Evolutionary conservation across 2,888 invertebrate species (phyloP).

Genomic region (Andrena praecox): DNA sequence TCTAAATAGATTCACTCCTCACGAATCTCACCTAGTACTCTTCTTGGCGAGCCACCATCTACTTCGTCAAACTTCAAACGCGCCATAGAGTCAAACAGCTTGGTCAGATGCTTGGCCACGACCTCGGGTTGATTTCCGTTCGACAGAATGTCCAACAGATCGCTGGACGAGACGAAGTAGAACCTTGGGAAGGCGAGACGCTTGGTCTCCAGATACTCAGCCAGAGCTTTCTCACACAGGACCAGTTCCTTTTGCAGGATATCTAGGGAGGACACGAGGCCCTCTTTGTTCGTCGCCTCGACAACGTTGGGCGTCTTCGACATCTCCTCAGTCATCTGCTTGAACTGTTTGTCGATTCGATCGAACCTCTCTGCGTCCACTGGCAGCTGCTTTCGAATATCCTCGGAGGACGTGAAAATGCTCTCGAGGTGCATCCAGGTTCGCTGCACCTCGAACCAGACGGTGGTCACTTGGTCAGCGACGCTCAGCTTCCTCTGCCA

Average conservation of each 20-base stretch:
- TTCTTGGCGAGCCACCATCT: conserved; percentile 31
- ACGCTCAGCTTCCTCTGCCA: conserved; percentile 97
- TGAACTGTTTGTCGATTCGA: conserved; percentile 95
- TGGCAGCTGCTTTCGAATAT: conserved; percentile 97
- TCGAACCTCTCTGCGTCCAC: conserved; percentile 97
- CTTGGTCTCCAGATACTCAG: conserved; percentile 98
- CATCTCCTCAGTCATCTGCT: conserved; percentile 91
- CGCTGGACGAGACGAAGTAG: conserved; percentile 98
- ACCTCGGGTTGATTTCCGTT: conserved; percentile 97
- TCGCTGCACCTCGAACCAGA: conserved; percentile 98
- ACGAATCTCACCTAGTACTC: conserved; percentile 55
- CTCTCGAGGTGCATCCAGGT: conserved; percentile 99
- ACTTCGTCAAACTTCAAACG: conserved; percentile 90
- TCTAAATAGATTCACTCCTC: too few species aligned
- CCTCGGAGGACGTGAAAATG: conserved; percentile 99
- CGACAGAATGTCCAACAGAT: conserved; percentile 96
- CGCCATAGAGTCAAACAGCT: conserved; percentile 98
- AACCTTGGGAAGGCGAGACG: conserved; percentile 97
- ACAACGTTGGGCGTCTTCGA: conserved; percentile 95
- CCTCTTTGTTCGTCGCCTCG: conserved; percentile 94
- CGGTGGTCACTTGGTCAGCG: conserved; percentile 96
- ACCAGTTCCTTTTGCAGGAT: conserved; percentile 93
- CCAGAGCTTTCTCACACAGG: conserved; percentile 97
- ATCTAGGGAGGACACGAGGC: conserved; percentile 92
- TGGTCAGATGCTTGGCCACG: conserved; percentile 96